Base-by-base conservation (phyloP, 2,888 invertebrate genomes). In the Aricia artaxerxes region DNA sequence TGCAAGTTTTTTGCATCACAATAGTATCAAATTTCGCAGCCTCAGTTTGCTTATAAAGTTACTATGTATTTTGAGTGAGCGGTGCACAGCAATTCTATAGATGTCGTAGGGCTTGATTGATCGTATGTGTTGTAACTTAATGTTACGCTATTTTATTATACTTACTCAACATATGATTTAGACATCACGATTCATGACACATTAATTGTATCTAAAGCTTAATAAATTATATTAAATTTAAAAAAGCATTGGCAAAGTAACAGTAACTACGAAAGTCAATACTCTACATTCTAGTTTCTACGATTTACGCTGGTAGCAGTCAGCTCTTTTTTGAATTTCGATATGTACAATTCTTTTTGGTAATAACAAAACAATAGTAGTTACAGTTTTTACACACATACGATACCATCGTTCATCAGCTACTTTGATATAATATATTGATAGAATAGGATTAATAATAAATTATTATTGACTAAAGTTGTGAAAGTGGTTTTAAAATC, bases 131-230 rank as follows among this genome's bases (percentile, higher is more conserved):
- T 38, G 35, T 69, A 69, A 69, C 35, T 13, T 13, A 24, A 24
- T 24, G 35, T 69, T 40, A 64, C 24, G 9, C 35, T 35, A 38
- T 35, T 35, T 13, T 69, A 69, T 38, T 69, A 69, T 13, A 69
- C 35, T 69, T 69, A 69, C 69, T 69, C 69, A 35, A 69, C 69
- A 69, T 69, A 69, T 69, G 31, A 69, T 69, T 69, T 69, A 35
- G 35, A 69, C 69, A 69, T 35, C 35, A 35, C 69, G 35, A 69
- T 9, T 24, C 69, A 13, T 1, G 24, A 69, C 24, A 69, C 9
- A 69, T 13, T 5, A 69, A 35, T 69, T 31, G 13, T 4, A 35
- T 4, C 13, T 35, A 0, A 35, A 64, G 53, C 13, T 53, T 13
- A 16, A 3, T 0, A 11, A 57, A 57, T 3, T 16, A 24, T 24